Conservation (phyloP, 2,113 vertebrate genomes). For the Puma concolor region DNA sequence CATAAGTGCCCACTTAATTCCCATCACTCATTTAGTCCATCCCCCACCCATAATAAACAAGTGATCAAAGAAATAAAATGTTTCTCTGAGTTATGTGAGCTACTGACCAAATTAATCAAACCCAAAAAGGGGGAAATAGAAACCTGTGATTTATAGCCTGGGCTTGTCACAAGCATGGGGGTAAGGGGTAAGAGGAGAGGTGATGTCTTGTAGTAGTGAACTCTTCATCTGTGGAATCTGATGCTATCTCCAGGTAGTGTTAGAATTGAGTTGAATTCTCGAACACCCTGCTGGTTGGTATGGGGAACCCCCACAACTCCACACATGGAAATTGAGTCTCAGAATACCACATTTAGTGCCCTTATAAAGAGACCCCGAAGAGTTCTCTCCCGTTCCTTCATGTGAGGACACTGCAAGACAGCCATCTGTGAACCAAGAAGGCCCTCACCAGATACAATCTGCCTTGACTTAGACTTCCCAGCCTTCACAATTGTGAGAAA, state of each 20-base stretch:
- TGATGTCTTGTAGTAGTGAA: background rate
- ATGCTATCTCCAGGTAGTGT: background rate
- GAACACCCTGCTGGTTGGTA: background rate
- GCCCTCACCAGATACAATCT: background rate
- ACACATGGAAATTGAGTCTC: background rate
- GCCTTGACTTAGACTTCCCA: background rate
- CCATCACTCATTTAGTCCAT: too few relatives aligned
- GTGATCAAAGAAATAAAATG: background rate
- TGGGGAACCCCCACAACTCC: background rate
- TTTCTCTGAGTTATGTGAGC: background rate
- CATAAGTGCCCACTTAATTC: too few relatives aligned
- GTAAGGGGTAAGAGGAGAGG: too few relatives aligned
- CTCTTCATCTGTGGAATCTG: background rate
- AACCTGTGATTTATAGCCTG: background rate
- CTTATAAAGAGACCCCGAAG: background rate
- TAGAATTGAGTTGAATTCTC: background rate
- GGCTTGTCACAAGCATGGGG: background rate
- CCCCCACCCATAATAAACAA: background rate
- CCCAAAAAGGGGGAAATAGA: background rate
- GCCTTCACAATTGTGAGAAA: background rate
- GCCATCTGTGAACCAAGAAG: background rate
- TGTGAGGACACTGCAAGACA: background rate
- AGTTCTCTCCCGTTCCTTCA: background rate
- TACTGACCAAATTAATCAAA: background rate
- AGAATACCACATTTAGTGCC: background rate